phyloP scores from a whole-genome alignment of 64 coral and sea anemone species.

The Catalaphyllia jardinei region DNA sequence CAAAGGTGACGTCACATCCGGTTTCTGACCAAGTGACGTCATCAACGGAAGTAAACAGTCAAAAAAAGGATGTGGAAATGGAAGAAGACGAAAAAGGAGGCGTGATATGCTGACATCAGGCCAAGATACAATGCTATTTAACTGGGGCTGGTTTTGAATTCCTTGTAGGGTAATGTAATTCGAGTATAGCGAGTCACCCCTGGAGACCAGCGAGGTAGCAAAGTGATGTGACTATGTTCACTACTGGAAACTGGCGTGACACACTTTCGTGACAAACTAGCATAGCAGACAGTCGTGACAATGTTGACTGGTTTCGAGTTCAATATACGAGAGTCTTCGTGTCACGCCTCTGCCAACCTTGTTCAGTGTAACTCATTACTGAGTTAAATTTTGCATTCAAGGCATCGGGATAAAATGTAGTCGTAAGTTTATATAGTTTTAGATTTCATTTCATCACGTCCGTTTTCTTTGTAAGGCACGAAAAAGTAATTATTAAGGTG shows the following conservation, averaged over 20 bases:
- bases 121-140: background rate
- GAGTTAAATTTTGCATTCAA: background rate
- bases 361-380: background rate
- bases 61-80: conserved; percentile 18
- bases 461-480: background rate
- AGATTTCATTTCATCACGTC: background rate
- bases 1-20: background rate
- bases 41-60: conserved; percentile 19
- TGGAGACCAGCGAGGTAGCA: background rate
- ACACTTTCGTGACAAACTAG: background rate
- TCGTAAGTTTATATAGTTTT: background rate
- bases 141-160: background rate
- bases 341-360: too few relatives aligned
- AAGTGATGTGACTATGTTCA: background rate
- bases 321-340: too few relatives aligned
- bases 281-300: too few relatives aligned
- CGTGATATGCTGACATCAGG: conserved; percentile 22
- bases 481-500: background rate
- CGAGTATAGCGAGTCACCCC: background rate
- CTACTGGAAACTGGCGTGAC: background rate
- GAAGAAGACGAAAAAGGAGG: conserved; percentile 37
- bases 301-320: background rate
- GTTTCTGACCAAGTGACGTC: background rate
- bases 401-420: background rate
- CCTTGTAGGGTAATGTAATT: background rate